phyloP scores from a whole-genome alignment of 2,113 vertebrate genomes.

The Anseranas semipalmata region DNA sequence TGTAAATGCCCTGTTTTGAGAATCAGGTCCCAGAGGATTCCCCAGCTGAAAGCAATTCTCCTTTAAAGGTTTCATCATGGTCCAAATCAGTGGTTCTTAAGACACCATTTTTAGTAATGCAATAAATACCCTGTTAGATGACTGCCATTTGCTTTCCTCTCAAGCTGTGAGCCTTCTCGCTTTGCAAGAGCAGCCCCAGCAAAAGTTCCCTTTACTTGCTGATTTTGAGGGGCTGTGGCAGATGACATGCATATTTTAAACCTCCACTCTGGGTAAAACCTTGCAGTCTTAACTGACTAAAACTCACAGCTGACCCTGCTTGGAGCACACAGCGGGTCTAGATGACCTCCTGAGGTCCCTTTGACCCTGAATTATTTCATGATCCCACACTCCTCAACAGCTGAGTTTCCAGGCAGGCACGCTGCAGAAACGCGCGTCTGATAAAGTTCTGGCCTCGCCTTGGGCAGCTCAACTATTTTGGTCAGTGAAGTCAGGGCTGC shows the following conservation, averaged over 20 bases:
- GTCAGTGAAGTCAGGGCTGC: not conserved
- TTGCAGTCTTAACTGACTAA: not conserved
- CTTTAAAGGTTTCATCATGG: slow-evolving; percentile 39
- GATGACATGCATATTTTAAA: not conserved
- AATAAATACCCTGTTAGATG: not conserved
- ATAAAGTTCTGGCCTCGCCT: not conserved
- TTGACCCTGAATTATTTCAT: not conserved
- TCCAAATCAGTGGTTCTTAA: slow-evolving; percentile 16
- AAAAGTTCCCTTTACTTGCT: not conserved
- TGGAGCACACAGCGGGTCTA: not conserved
- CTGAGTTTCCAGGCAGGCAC: not conserved
- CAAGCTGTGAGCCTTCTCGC: not conserved
- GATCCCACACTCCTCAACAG: not conserved
- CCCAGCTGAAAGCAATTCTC: slow-evolving; percentile 48
- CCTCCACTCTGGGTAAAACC: not conserved
- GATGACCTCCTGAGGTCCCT: not conserved
- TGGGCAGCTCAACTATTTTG: not conserved
- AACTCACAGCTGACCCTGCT: not conserved
- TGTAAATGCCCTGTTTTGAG: slow-evolving; percentile 35
- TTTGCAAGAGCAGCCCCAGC: not conserved
- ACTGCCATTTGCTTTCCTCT: not conserved
- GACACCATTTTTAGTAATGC: not conserved
- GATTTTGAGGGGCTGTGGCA: not conserved
- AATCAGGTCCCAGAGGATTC: slow-evolving; percentile 27
- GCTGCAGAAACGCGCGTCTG: not conserved